Evolutionary conservation across 2,888 invertebrate genomes (phyloP).

Genomic region (Euplagia quadripunctaria): DNA sequence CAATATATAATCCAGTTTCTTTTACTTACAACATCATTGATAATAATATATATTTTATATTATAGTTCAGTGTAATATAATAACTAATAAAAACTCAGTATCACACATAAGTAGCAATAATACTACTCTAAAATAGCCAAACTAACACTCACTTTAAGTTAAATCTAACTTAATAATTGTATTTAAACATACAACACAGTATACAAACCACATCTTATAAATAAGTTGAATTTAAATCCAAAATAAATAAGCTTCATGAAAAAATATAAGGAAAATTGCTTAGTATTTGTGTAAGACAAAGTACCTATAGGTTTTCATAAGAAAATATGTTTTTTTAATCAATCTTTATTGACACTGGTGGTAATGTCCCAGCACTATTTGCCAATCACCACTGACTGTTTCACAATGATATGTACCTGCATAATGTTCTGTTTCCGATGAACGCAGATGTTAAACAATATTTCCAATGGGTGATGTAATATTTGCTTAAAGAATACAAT

Average conservation of each 20-base stretch:
- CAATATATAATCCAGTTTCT: too few relatives aligned
- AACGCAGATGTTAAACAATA: conserved; percentile 10
- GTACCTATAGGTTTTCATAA: conserved; percentile 36
- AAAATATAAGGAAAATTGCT: conserved; percentile 20
- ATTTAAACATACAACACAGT: not conserved
- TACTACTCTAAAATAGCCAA: not conserved
- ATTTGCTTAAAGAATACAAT: conserved; percentile 6
- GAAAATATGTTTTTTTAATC: conserved; percentile 33
- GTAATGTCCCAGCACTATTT: conserved; percentile 26
- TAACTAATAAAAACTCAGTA: too few relatives aligned
- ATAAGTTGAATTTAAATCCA: not conserved
- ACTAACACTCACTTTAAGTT: not conserved
- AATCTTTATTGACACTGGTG: conserved; percentile 32
- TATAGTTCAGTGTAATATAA: too few relatives aligned
- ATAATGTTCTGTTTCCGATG: conserved; percentile 10
- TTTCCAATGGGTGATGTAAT: conserved; percentile 16
- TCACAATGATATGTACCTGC: not conserved
- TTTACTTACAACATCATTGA: too few relatives aligned
- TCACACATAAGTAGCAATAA: too few relatives aligned
- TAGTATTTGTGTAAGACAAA: conserved; percentile 29
- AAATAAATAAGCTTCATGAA: too few relatives aligned
- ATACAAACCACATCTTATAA: not conserved
- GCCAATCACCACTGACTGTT: conserved; percentile 7
- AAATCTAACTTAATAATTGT: not conserved
- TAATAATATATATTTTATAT: too few relatives aligned